Evolutionary conservation across 2,888 invertebrate species (phyloP).

Genomic region (Notodonta ziczac): DNA sequence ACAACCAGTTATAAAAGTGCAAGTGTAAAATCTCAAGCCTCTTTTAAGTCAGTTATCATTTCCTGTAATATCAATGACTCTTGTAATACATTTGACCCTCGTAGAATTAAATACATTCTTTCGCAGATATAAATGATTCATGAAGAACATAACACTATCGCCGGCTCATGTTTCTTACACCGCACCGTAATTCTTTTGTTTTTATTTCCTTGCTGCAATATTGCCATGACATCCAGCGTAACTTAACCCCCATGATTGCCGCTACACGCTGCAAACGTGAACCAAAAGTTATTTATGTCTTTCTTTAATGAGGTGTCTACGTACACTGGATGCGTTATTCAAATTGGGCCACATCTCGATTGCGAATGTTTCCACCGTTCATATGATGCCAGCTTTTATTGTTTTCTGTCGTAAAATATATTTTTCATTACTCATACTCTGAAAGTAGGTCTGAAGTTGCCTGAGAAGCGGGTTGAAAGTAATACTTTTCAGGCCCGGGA

Average conservation of each 20-base stretch:
- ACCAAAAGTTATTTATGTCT: conserved; percentile 45
- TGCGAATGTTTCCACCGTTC: conserved; percentile 48
- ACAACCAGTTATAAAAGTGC: no score
- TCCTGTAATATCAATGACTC: no score
- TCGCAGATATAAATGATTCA: no score
- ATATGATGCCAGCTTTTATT: conserved; percentile 38
- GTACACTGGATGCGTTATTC: conserved; percentile 44
- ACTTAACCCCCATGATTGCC: conserved; percentile 55
- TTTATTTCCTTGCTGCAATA: conserved; percentile 66
- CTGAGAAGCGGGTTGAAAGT: no score
- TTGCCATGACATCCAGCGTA: conserved; percentile 65
- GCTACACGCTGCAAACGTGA: conserved; percentile 43
- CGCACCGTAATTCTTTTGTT: conserved; percentile 55
- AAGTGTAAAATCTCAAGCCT: no score
- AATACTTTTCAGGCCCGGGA: no score
- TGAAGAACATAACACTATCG: not conserved
- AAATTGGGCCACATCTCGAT: conserved; percentile 46
- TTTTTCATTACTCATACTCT: no score
- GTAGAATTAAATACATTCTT: no score
- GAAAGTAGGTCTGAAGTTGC: no score
- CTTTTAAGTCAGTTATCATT: no score
- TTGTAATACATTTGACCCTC: no score
- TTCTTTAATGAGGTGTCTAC: conserved; percentile 49
- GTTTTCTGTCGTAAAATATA: conserved; percentile 31
- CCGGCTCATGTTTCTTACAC: conserved; percentile 25